A percentile compares a stretch with the other conserved stretches of the same genome.
phyloP scores from a whole-genome alignment of 2,888 invertebrate species.

The Caenorhabditis becei region DNA sequence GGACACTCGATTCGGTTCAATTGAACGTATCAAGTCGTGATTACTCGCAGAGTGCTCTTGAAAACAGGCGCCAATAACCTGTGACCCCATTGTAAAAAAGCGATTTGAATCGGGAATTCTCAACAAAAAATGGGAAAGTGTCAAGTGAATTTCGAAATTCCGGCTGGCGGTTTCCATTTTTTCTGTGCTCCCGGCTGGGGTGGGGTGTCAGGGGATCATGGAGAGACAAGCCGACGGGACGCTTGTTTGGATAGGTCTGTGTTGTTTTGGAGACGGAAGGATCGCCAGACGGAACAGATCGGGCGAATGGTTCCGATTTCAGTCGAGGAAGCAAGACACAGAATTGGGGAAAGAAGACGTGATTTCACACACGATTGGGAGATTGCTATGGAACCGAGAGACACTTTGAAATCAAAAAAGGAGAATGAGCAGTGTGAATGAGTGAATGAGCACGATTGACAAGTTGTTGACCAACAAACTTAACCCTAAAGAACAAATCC shows the following conservation, averaged over 20 bases:
- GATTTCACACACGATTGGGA: too few relatives aligned
- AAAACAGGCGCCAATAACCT: constrained; percentile 17
- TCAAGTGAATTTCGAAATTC: constrained; percentile 21
- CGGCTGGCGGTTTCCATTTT: constrained; percentile 20
- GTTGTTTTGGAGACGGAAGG: constrained; percentile 30
- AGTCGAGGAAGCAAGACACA: not conserved
- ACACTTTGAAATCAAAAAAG: not conserved
- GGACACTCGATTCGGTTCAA: constrained; percentile 31
- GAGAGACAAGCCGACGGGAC: constrained; percentile 44
- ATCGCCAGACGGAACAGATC: not conserved
- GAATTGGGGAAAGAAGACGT: too few relatives aligned
- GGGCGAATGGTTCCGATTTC: not conserved
- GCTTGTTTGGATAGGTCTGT: constrained; percentile 48
- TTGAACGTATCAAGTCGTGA: constrained; percentile 45
- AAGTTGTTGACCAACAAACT: constrained; percentile 52
- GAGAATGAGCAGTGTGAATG: constrained; percentile 1
- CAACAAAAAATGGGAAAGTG: constrained; percentile 27
- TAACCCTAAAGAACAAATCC: constrained; percentile 20
- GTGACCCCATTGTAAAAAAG: constrained; percentile 32
- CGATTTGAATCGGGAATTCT: not conserved
- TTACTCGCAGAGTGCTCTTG: constrained; percentile 49
- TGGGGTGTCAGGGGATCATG: constrained; percentile 52
- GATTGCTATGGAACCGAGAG: too few relatives aligned
- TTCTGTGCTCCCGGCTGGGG: constrained; percentile 17
- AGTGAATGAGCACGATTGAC: constrained; percentile 13